Percentiles rank a stretch among this genome's conserved stretches.
Evolutionary conservation across 2,888 invertebrate species (phyloP).

Genomic region (Drosophila stalkeri): DNA sequence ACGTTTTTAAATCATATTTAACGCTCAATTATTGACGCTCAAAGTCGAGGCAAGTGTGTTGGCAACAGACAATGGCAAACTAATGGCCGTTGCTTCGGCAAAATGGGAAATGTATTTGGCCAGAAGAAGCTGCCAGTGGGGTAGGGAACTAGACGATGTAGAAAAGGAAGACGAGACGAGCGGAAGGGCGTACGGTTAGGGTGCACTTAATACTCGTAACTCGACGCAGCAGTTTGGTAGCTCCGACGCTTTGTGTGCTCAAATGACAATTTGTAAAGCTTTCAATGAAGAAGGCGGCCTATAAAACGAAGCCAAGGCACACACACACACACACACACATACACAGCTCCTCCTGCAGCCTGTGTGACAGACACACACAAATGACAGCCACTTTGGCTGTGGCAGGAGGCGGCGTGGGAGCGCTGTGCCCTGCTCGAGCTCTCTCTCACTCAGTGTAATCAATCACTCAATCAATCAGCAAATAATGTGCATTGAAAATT

Average conservation of each 20-base stretch:
- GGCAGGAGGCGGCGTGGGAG: neutral
- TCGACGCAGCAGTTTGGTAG: slow-evolving; percentile 46
- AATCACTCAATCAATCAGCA: slow-evolving; percentile 80
- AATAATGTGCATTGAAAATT: slow-evolving; percentile 81
- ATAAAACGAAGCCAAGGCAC: slow-evolving; percentile 48
- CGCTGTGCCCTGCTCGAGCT: neutral
- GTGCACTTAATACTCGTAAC: slow-evolving; percentile 72
- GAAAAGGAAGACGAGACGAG: neutral
- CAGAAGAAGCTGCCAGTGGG: neutral
- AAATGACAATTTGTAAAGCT: slow-evolving; percentile 79
- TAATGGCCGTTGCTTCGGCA: slow-evolving; percentile 54
- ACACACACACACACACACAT: neutral
- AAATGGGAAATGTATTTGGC: slow-evolving; percentile 12
- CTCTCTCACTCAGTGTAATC: slow-evolving; percentile 65
- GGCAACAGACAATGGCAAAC: slow-evolving; percentile 74
- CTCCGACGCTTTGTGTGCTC: slow-evolving; percentile 51
- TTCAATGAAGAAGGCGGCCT: slow-evolving; percentile 66
- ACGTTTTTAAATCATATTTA: slow-evolving; percentile 75
- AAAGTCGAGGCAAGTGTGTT: slow-evolving; percentile 57
- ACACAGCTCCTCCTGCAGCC: too few species aligned
- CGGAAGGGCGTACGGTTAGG: neutral
- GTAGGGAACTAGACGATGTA: neutral
- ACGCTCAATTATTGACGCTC: slow-evolving; percentile 79
- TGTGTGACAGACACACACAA: slow-evolving; percentile 36
- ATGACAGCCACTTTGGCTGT: slow-evolving; percentile 58